Evolutionary conservation across 2,113 vertebrate genomes (phyloP).

Genomic region (Ellobius talpinus): DNA sequence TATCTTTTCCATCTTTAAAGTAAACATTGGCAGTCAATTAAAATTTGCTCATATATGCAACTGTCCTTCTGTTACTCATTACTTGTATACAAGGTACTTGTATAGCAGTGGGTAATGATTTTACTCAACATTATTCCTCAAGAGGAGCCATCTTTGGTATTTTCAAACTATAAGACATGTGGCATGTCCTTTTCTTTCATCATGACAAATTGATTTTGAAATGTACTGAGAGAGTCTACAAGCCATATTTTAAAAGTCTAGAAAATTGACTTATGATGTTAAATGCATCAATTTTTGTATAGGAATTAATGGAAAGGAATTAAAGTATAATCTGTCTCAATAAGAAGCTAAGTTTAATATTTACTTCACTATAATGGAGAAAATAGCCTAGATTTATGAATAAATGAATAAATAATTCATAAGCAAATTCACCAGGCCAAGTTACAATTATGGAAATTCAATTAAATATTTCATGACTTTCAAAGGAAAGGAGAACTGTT

Average conservation of each 20-base stretch:
- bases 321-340: conserved; percentile 30
- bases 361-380: neutral
- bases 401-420: neutral
- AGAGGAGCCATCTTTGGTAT: neutral
- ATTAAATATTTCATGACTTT: neutral
- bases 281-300: neutral
- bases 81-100: neutral
- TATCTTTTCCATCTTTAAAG: conserved; percentile 45
- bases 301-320: neutral
- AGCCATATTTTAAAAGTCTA: neutral
- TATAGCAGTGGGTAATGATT: neutral
- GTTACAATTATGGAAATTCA: neutral
- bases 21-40: conserved; percentile 61
- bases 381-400: neutral
- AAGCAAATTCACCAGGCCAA: neutral
- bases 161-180: neutral
- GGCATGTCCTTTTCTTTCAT: neutral
- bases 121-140: neutral
- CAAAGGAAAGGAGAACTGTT: neutral
- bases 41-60: conserved; percentile 53
- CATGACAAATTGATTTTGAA: conserved; percentile 35
- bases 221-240: neutral
- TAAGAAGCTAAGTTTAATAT: conserved; percentile 29
- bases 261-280: neutral
- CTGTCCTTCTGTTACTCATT: neutral